phyloP scores from a whole-genome alignment of 2,113 vertebrate genomes.

The Circaetus gallicus region DNA sequence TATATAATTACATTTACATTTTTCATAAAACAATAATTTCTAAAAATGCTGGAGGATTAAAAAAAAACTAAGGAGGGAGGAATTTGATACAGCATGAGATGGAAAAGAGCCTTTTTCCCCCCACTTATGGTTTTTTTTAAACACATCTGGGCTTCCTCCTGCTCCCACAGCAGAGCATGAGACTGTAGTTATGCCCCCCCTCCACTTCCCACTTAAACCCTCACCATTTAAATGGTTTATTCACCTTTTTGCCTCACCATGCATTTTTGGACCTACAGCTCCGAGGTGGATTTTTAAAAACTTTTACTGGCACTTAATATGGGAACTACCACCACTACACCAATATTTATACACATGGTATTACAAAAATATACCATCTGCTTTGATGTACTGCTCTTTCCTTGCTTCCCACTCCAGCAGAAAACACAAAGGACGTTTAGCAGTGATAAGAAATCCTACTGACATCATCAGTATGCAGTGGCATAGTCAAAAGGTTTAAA shows the following conservation, averaged over 20 bases:
- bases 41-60: background rate
- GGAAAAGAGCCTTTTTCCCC: background rate
- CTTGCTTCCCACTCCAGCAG: background rate
- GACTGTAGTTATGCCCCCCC: background rate
- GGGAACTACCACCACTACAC: background rate
- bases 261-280: background rate
- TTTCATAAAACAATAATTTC: background rate
- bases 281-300: background rate
- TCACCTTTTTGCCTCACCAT: background rate
- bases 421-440: background rate
- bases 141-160: background rate
- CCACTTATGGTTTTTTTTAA: background rate
- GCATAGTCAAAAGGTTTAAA: background rate
- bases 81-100: background rate
- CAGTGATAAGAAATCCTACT: background rate
- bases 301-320: background rate
- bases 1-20: background rate
- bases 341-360: background rate
- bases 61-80: background rate
- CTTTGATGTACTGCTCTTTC: background rate
- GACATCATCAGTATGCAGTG: background rate
- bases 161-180: background rate
- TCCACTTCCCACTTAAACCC: background rate
- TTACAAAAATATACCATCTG: background rate
- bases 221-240: background rate